These are phyloP conservation scores for Microtus montanus DNA, from an alignment of 2,113 vertebrate genomes.

Conservation along the genomic window DNA sequence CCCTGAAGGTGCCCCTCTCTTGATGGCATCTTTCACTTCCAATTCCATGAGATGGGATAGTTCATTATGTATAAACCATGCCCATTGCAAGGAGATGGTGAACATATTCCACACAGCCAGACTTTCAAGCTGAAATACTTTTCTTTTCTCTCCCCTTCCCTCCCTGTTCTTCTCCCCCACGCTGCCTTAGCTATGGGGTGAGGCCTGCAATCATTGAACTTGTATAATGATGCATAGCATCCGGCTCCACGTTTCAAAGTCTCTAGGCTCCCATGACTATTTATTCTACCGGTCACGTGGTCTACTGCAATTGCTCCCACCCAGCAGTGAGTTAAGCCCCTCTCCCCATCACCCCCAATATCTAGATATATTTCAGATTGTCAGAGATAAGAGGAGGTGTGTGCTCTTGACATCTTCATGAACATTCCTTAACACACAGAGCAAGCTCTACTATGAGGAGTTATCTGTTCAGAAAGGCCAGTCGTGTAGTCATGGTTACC, in stretches of 20 bases:
- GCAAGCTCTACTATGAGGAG: background rate
- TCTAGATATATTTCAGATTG: background rate
- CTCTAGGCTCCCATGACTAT: fast-evolving
- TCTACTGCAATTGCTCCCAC: background rate
- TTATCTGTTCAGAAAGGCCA: too few species aligned
- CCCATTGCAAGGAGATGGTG: fast-evolving
- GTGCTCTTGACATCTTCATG: background rate
- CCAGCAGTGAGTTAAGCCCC: background rate
- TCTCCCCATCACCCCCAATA: background rate
- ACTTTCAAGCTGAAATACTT: background rate
- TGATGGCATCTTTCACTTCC: fast-evolving
- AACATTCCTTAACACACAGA: fast-evolving
- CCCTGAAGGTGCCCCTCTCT: fast-evolving
- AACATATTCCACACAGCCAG: too few species aligned
- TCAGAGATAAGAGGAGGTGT: background rate
- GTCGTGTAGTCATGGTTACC: fast-evolving
- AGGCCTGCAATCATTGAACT: background rate
- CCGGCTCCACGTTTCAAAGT: background rate
- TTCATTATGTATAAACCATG: too few species aligned
- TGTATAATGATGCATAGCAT: fast-evolving
- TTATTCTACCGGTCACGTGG: background rate
- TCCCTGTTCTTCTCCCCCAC: background rate
- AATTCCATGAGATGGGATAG: too few species aligned
- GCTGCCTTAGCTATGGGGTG: background rate
- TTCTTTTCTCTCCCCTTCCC: background rate